Base-by-base conservation (phyloP, 2,888 invertebrate species). In the Lacanobia wlatinum region DNA sequence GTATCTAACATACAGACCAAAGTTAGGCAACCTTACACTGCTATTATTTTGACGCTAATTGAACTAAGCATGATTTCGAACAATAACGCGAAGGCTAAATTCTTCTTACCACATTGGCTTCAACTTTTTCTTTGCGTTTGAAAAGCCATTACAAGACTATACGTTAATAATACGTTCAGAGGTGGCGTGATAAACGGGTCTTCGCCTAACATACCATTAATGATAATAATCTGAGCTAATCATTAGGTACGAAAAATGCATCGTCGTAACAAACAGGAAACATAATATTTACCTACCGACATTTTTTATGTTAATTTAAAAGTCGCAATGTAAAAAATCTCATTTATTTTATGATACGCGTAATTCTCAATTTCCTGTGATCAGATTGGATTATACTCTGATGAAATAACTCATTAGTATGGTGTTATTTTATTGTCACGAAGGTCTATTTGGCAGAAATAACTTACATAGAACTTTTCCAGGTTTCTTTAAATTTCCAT, bases 271-370 rank as follows among this genome's bases (percentile, higher is more conserved):
- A 65, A 81, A 83, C 86, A 86, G 87, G 87, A 87, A 84, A 82
- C 69, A 69, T 76, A 69, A 82, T 80, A 75, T 73, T 76, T 75
- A 78, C 73, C 76, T 68, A 73, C 71, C 66, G 65, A 75, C 65
- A 76, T 80, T 85, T 80, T 85, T 85, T 83, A 86, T 84, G 84
- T 82, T 81, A 84, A 86, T 85, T 75, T 74, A 74, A 78, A 78
- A 78, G 73, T 80, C 70, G 69, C 69, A 60, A 80, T 76, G 77
- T 68, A 87, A 89, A 88, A 88, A 85, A 87, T 84, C 77, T 78
- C 78, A 84, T 87, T 86, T 81, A 87, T 86, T 87, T 88, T 83
- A 86, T 87, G 81, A 80, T 76, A 76, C 52, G 76, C 70, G 78
- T 79, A 84, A 84, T 77, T 77, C 64, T 75, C 75, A 73, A 85